These are phyloP conservation scores for Dasypus novemcinctus DNA, from an alignment of 2,113 vertebrate genomes.

Conservation along the genomic window DNA sequence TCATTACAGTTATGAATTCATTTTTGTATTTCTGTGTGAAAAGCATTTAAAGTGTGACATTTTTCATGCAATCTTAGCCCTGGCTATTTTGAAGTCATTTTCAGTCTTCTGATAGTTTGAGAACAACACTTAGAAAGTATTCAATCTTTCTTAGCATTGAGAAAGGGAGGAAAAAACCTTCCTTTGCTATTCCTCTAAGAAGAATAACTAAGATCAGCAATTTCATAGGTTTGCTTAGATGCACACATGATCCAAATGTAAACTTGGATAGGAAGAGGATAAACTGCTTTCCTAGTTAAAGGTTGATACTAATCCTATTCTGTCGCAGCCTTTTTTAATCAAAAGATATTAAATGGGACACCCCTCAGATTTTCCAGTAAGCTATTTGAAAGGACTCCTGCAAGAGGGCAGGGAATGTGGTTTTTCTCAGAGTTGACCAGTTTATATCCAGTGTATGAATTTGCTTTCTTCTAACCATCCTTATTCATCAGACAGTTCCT, in stretches of 20 bases:
- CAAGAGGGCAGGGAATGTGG: background rate
- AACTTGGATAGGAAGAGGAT: no score
- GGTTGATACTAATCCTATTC: background rate
- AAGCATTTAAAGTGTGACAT: background rate
- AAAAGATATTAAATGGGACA: background rate
- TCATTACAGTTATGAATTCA: background rate
- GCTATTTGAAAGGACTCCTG: background rate
- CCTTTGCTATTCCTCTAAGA: background rate
- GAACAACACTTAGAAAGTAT: background rate
- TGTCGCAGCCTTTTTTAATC: background rate
- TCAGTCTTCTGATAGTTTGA: background rate
- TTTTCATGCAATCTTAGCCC: background rate
- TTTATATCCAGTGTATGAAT: background rate
- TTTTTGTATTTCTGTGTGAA: background rate
- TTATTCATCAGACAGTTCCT: background rate
- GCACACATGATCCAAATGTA: background rate
- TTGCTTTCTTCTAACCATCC: slow-evolving; percentile 3
- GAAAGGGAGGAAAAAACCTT: background rate
- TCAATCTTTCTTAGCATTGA: background rate
- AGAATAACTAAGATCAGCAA: background rate
- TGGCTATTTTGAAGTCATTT: background rate
- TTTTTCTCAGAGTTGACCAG: background rate
- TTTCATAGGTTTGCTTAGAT: background rate
- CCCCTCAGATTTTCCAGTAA: background rate
- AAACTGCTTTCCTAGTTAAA: background rate